Conservation (phyloP, 2,113 vertebrate genomes). For the Pelusios castaneus region DNA sequence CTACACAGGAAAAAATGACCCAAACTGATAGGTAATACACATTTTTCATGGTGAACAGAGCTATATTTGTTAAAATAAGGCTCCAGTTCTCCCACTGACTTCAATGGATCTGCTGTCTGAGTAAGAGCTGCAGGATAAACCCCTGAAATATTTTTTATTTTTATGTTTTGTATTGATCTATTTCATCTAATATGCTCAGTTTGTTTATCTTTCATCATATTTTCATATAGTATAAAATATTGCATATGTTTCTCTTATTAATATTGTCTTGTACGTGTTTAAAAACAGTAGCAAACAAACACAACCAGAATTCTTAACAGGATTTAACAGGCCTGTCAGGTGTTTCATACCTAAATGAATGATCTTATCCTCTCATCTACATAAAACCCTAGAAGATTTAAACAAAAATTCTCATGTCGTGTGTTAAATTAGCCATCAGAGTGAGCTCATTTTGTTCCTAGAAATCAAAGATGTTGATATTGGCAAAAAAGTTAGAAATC, state of each 20-base stretch:
- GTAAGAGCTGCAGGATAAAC: not conserved
- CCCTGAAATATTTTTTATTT: not conserved
- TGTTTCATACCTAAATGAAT: not conserved
- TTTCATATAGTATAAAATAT: not conserved
- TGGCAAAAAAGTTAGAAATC: not conserved
- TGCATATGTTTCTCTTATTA: constrained; percentile 27
- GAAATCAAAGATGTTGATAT: not conserved
- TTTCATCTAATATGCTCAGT: not conserved
- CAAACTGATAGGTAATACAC: not conserved
- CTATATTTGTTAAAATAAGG: not conserved
- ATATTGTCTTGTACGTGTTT: not conserved
- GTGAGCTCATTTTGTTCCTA: not conserved
- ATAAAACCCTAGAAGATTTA: not conserved
- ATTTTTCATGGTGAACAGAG: not conserved
- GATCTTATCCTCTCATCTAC: not conserved
- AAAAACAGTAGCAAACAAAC: not conserved
- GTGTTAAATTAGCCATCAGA: not conserved
- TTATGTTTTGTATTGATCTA: constrained; percentile 2
- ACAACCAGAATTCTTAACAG: not conserved
- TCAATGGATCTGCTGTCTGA: not conserved
- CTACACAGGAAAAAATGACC: not conserved
- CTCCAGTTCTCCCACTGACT: not conserved
- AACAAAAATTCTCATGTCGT: not conserved
- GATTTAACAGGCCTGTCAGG: not conserved
- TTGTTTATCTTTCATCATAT: not conserved